These are phyloP conservation scores for Cyaniris semiargus DNA, from an alignment of 2,888 invertebrate genomes.

Conservation along the genomic window DNA sequence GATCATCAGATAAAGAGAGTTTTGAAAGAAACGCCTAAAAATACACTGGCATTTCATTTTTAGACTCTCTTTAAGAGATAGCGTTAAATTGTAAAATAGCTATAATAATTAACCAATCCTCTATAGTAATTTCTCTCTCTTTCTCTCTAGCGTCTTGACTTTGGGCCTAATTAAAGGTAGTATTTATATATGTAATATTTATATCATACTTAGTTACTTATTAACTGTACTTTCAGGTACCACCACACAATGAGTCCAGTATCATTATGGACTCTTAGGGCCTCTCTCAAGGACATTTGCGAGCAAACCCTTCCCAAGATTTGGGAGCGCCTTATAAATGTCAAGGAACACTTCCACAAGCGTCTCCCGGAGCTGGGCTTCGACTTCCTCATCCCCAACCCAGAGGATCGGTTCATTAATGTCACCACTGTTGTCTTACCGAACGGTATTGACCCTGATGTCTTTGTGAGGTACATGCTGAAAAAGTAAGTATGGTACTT, in stretches of 20 bases:
- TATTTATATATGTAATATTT: too few species aligned
- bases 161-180: too few species aligned
- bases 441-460: conserved; percentile 58
- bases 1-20: too few species aligned
- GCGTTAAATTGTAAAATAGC: too few species aligned
- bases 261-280: conserved; percentile 88
- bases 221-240: too few species aligned
- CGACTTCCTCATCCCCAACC: conserved; percentile 84
- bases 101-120: too few species aligned
- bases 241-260: conserved; percentile 94
- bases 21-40: too few species aligned
- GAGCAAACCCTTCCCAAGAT: conserved; percentile 85
- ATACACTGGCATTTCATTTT: too few species aligned
- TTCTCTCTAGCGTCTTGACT: too few species aligned
- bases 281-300: conserved; percentile 86
- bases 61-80: too few species aligned
- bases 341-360: conserved; percentile 83
- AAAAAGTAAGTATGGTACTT: conserved; percentile 56
- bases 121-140: too few species aligned
- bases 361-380: conserved; percentile 85
- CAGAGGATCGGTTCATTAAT: conserved; percentile 71
- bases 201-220: too few species aligned
- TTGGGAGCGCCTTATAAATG: conserved; percentile 86
- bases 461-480: conserved; percentile 58
- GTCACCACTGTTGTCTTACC: conserved; percentile 66